Evolutionary conservation across 2,797 vertebrate genomes (phyloP).

Genomic region (Lerista edwardsae): DNA sequence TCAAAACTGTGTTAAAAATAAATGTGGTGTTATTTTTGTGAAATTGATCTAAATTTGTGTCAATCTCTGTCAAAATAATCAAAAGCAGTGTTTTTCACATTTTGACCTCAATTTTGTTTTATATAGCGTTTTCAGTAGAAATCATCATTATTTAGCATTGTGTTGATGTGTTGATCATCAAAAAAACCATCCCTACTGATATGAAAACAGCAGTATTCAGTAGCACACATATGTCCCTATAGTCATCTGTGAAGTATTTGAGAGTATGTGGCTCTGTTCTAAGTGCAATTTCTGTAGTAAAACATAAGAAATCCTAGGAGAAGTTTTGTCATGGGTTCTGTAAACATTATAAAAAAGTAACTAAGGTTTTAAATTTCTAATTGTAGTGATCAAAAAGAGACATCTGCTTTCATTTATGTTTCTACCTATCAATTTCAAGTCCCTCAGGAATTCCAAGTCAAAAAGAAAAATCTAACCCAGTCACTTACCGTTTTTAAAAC

Average conservation of each 20-base stretch:
- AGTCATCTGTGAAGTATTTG: neutral
- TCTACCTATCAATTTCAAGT: accelerated
- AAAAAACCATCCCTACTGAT: no score
- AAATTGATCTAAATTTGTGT: no score
- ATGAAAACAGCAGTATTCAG: neutral
- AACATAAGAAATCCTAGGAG: neutral
- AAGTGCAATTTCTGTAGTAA: neutral
- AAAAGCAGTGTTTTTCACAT: no score
- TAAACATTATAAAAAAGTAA: neutral
- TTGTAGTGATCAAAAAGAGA: accelerated
- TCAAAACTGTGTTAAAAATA: no score
- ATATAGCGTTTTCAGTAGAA: no score
- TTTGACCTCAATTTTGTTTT: no score
- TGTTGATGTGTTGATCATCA: no score
- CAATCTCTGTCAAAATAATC: no score
- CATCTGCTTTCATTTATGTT: accelerated
- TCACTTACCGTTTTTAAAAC: constrained; percentile 33
- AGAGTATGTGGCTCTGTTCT: accelerated
- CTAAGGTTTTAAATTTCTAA: accelerated
- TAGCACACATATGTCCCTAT: neutral
- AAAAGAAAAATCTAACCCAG: accelerated
- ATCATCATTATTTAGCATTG: no score
- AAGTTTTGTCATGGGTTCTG: neutral
- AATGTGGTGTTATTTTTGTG: no score
- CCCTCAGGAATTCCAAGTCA: accelerated